Base-by-base conservation (phyloP, 2,888 invertebrate genomes). In the Leucophenga maculata region DNA sequence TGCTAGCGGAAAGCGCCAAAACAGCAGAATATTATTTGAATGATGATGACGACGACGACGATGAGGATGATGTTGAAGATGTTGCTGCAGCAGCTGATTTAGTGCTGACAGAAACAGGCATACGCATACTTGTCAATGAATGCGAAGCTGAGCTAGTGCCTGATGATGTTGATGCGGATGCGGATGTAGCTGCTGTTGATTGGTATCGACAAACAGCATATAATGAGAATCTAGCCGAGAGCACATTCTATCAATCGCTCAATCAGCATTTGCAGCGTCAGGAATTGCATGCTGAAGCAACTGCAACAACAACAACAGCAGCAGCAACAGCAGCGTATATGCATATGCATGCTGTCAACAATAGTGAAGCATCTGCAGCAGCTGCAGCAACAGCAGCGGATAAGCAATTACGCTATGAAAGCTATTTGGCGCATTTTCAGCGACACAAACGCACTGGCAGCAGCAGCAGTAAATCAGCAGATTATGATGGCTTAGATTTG, bases 371-470 rank as follows among this genome's bases (percentile, higher is more conserved):
- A 20, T 26, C 54, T 13, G 18, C 59, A 8, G 4, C 22, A 14
- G 52, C 60, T 20, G 39, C 54, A 14, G 18, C 59, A 8, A 6
- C 22, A 14, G 52, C 60, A 31, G 72, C 44, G 55, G 16, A 16
- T 59, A 50, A 64, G 16, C 62, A 67, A 6, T 59, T 76, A 14
- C 82, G 81, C 31, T 84, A 85, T 52, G 87, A 87, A 66, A 86
- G 78, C 75, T 87, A 87, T 75, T 80, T 87, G 73, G 86, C 86
- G 54, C 87, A 87, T 71, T 87, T 85, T 72, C 85, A 85, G 60
- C 85, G 78, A 0, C 73, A 78, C 31, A 77, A 78, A 62, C 77
- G 75, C n/a, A n/a, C n/a, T n/a, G n/a, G n/a, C 48, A 71, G 71
- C 16, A 70, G 74, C 64, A 72, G 67, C 22, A 52, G 1, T 20